phyloP scores from a whole-genome alignment of 1,140 invertebrate species.

The Dreissena polymorpha region DNA sequence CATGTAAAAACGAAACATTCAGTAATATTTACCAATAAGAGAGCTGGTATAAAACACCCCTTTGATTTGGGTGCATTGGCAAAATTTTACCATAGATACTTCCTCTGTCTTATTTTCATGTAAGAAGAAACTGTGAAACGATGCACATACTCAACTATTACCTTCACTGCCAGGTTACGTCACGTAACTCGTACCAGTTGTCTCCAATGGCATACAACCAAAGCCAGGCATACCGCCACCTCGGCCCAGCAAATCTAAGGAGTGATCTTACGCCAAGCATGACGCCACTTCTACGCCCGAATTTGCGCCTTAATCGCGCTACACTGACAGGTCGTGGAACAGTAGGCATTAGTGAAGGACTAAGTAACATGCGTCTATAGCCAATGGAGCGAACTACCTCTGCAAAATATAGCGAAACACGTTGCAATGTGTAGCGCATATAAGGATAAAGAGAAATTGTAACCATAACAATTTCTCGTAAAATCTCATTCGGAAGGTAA shows the following conservation, averaged over 20 bases:
- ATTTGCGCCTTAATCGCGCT: neutral
- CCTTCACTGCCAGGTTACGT: neutral
- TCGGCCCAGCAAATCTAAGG: neutral
- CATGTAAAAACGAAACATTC: no score
- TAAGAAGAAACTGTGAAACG: no score
- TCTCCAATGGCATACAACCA: neutral
- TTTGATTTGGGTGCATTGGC: no score
- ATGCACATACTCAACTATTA: no score
- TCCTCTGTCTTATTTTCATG: no score
- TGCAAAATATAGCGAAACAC: neutral
- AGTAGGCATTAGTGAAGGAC: neutral
- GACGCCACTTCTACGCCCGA: neutral
- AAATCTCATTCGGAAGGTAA: neutral
- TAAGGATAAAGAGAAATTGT: constrained; percentile 2
- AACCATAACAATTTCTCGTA: neutral
- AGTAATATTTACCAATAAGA: no score
- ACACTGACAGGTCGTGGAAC: constrained; percentile 2
- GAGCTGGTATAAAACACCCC: no score
- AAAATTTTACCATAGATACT: no score
- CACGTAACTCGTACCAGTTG: neutral
- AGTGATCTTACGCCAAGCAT: neutral
- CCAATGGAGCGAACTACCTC: neutral
- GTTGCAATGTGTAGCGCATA: neutral
- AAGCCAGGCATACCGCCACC: neutral
- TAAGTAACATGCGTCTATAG: neutral